A percentile compares a stretch with the other conserved stretches of the same genome.
phyloP scores from a whole-genome alignment of 1,140 invertebrate species.

The Bombus haemorrhoidalis region DNA sequence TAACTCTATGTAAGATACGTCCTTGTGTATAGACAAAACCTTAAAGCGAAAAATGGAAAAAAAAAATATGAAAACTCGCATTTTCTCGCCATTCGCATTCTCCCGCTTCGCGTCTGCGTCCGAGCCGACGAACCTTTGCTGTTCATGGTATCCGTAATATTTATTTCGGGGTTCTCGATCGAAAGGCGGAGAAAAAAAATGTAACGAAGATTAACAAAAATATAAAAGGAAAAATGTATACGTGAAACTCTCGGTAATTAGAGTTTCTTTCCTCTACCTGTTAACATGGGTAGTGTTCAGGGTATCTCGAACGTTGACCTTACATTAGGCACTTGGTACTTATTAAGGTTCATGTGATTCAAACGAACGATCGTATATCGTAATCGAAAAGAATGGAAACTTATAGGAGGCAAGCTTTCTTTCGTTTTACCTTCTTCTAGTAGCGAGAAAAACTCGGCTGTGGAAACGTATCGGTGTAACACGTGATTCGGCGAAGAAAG shows the following conservation, averaged over 20 bases:
- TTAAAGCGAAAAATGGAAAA: conserved; percentile 29
- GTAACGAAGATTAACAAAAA: background rate
- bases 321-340: conserved; percentile 68
- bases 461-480: conserved; percentile 57
- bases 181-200: background rate
- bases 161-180: conserved; percentile 63
- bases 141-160: conserved; percentile 63
- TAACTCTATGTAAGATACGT: conserved; percentile 69
- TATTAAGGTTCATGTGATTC: conserved; percentile 70
- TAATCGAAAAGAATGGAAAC: conserved; percentile 5
- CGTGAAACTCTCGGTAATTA: conserved; percentile 59
- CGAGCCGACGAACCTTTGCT: conserved; percentile 62
- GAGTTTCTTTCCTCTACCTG: conserved; percentile 53
- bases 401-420: conserved; percentile 40
- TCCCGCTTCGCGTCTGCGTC: conserved; percentile 64
- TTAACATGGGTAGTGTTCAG: conserved; percentile 61
- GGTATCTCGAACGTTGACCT: conserved; percentile 66
- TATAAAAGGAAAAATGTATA: conserved; percentile 61
- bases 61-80: conserved; percentile 31
- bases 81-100: conserved; percentile 62
- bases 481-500: conserved; percentile 3
- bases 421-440: conserved; percentile 55
- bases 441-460: conserved; percentile 60
- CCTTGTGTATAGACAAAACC: conserved; percentile 64
- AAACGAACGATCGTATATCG: conserved; percentile 57